These are phyloP conservation scores for Drosophila merina DNA, from an alignment of 2,888 invertebrate genomes.

Conservation along the genomic window DNA sequence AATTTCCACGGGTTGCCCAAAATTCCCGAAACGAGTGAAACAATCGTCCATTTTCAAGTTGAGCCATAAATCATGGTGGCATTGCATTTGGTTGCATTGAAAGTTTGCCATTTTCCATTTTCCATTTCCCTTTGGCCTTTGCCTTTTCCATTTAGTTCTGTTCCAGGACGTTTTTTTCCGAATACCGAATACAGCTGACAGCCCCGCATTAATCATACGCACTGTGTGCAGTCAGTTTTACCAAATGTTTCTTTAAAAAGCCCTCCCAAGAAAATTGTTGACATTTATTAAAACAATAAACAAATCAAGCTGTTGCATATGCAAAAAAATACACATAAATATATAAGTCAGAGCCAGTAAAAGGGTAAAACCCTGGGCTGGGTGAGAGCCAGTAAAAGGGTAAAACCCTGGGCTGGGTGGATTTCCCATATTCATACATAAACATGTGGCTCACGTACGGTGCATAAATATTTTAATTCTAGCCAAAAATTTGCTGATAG, in stretches of 20 bases:
- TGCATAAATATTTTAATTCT: slow-evolving; percentile 74
- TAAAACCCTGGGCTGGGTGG: slow-evolving; percentile 3
- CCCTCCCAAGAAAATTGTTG: slow-evolving; percentile 60
- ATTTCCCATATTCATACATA: slow-evolving; percentile 9
- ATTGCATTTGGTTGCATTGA: slow-evolving; percentile 60
- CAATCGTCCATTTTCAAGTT: slow-evolving; percentile 45
- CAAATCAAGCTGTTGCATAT: slow-evolving; percentile 38
- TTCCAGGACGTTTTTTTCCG: slow-evolving; percentile 9
- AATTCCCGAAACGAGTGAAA: slow-evolving; percentile 26
- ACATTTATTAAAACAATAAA: slow-evolving; percentile 78
- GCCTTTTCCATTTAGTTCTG: slow-evolving; percentile 34
- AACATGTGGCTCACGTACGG: slow-evolving; percentile 57
- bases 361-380: slow-evolving; percentile 5
- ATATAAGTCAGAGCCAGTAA: not conserved
- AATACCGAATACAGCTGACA: slow-evolving; percentile 24
- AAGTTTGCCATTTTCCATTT: slow-evolving; percentile 33
- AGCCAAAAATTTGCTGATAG: slow-evolving; percentile 69
- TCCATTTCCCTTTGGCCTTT: slow-evolving; percentile 6
- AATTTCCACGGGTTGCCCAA: slow-evolving; percentile 26
- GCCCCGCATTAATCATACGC: slow-evolving; percentile 38
- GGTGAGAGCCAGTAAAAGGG: not conserved
- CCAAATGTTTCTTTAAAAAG: slow-evolving; percentile 61
- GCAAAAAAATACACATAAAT: not conserved
- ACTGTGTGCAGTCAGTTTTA: slow-evolving; percentile 13
- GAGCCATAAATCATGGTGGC: slow-evolving; percentile 65